These are phyloP conservation scores for Oegoconia quadripuncta DNA, from an alignment of 2,888 invertebrate species.

Conservation along the genomic window DNA sequence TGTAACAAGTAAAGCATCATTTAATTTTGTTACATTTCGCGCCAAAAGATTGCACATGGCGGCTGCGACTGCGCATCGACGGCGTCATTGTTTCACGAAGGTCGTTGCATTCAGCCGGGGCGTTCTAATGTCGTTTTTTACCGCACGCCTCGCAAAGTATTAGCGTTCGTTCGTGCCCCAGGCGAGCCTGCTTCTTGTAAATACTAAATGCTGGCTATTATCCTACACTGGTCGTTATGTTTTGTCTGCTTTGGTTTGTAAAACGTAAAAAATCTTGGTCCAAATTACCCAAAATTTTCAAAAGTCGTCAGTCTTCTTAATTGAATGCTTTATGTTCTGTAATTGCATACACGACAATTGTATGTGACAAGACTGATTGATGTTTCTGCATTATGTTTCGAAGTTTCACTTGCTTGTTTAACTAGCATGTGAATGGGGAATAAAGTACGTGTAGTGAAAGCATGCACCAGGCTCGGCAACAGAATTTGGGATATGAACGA, in stretches of 20 bases:
- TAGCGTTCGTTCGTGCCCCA: constrained; percentile 20
- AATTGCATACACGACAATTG: neutral
- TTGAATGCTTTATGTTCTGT: neutral
- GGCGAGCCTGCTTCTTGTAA: constrained; percentile 26
- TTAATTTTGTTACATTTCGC: constrained; percentile 18
- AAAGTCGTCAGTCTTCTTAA: neutral
- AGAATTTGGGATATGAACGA: constrained; percentile 65
- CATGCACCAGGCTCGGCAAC: constrained; percentile 24
- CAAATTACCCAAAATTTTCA: neutral
- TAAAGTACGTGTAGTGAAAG: constrained; percentile 30
- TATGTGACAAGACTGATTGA: neutral
- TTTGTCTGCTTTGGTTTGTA: neutral
- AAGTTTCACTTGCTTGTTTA: constrained; percentile 14
- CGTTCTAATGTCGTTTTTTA: constrained; percentile 59
- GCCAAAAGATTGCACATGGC: constrained; percentile 39
- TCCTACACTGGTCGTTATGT: constrained; percentile 5
- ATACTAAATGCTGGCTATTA: constrained; percentile 17
- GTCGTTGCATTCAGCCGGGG: constrained; percentile 49
- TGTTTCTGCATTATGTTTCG: neutral
- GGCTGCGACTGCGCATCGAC: constrained; percentile 40
- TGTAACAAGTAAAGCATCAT: neutral
- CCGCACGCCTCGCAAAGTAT: constrained; percentile 17
- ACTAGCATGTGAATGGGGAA: no score
- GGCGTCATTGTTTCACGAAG: constrained; percentile 47
- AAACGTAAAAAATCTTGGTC: neutral